phyloP scores from a whole-genome alignment of 2,113 vertebrate species.

The Scophthalmus maximus region DNA sequence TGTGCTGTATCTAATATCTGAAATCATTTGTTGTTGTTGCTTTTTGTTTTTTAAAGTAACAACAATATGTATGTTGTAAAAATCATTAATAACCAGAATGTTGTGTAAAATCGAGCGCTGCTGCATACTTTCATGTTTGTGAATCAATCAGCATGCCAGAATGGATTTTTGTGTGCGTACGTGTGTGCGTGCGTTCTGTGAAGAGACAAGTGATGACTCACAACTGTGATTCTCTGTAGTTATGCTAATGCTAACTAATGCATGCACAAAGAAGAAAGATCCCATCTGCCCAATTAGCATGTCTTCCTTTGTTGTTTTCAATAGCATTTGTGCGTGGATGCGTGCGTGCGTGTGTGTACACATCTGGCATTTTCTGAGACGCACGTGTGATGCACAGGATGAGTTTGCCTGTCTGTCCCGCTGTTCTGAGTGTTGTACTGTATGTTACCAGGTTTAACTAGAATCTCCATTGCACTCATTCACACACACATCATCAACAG shows the following conservation, averaged over 20 bases:
- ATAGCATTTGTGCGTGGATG: constrained; percentile 9
- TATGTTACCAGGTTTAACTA: neutral
- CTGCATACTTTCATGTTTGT: constrained; percentile 47
- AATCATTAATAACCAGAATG: neutral
- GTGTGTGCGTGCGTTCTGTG: constrained; percentile 32
- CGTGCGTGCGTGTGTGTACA: constrained; percentile 18
- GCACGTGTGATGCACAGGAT: constrained; percentile 49
- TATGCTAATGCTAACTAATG: constrained; percentile 76
- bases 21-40: too few species aligned
- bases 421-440: constrained; percentile 13
- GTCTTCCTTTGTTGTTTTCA: constrained; percentile 72
- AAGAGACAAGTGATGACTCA: constrained; percentile 61
- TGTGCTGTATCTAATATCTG: neutral
- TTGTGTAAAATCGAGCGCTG: neutral
- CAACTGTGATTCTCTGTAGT: constrained; percentile 71
- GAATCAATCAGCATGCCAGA: constrained; percentile 41
- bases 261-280: constrained; percentile 70
- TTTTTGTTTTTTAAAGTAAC: too few species aligned
- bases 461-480: neutral
- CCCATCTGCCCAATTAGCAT: constrained; percentile 75
- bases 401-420: constrained; percentile 17
- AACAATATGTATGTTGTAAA: neutral
- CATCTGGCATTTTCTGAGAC: constrained; percentile 39
- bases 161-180: constrained; percentile 13
- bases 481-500: neutral